These are phyloP conservation scores for Sipha maydis DNA, from an alignment of 2,888 invertebrate species.

Conservation along the genomic window DNA sequence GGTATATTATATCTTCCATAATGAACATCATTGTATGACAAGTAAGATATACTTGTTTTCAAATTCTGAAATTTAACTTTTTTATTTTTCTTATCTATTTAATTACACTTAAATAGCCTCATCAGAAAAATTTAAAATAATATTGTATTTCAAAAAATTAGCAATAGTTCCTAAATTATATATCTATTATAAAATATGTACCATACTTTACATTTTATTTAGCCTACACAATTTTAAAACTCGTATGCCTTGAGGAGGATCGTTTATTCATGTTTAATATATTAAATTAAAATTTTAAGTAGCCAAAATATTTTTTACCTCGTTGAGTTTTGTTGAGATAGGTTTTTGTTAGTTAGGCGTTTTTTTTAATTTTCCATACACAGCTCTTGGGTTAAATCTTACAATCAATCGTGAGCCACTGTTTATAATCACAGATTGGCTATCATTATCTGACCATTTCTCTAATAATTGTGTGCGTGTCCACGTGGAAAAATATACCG, in stretches of 20 bases:
- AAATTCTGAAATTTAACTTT: neutral
- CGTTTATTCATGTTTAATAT: conserved; percentile 25
- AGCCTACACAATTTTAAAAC: conserved; percentile 4
- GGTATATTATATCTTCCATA: neutral
- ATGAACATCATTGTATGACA: no score
- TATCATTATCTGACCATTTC: neutral
- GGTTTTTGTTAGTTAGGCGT: conserved; percentile 26
- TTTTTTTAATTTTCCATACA: conserved; percentile 36
- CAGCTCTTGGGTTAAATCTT: neutral
- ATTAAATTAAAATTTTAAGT: neutral
- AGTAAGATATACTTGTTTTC: neutral
- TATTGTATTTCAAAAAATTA: neutral
- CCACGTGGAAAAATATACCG: conserved; percentile 50
- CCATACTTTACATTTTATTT: conserved; percentile 1
- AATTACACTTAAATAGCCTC: neutral
- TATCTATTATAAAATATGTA: neutral
- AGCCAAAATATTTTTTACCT: conserved; percentile 18
- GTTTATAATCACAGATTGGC: conserved; percentile 11
- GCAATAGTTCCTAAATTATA: neutral
- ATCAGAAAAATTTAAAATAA: neutral
- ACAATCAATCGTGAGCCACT: conserved; percentile 3
- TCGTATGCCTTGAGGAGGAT: conserved; percentile 1
- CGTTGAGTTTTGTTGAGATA: conserved; percentile 7
- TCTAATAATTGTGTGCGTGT: conserved; percentile 40
- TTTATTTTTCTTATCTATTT: no score